Evolutionary conservation across 2,113 vertebrate species (phyloP).

Genomic region (Carlito syrichta): DNA sequence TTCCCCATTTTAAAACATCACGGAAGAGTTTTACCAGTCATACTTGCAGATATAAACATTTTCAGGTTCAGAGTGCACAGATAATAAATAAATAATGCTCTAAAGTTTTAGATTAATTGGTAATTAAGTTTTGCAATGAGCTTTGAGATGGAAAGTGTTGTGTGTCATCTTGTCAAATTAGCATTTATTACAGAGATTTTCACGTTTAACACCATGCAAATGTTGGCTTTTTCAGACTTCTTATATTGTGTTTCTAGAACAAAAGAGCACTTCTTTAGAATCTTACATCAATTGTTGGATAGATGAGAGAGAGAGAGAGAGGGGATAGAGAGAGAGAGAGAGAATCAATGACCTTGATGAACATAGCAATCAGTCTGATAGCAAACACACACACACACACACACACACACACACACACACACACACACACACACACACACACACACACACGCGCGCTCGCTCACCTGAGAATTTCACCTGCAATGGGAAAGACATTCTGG

Average conservation of each 20-base stretch:
- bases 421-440: too few species aligned
- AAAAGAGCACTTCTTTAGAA: conserved; percentile 44
- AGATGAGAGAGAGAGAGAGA: conserved; percentile 65
- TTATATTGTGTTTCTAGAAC: conserved; percentile 18
- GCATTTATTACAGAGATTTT: conserved; percentile 45
- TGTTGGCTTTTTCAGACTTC: neutral
- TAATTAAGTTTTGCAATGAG: conserved; percentile 58
- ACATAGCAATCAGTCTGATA: conserved; percentile 58
- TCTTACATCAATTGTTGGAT: conserved; percentile 29
- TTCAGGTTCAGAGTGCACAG: conserved; percentile 8
- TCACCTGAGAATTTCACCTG: neutral
- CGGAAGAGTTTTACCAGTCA: neutral
- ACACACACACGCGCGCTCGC: neutral
- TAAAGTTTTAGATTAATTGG: conserved; percentile 52
- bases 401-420: too few species aligned
- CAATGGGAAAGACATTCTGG: conserved; percentile 2
- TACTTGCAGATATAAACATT: conserved; percentile 12
- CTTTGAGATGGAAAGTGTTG: conserved; percentile 35
- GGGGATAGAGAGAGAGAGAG: conserved; percentile 60
- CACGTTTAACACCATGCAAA: neutral
- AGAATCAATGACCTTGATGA: conserved; percentile 47
- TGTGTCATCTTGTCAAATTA: conserved; percentile 54
- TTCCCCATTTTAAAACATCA: neutral
- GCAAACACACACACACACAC: neutral
- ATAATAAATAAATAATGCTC: conserved; percentile 42